Evolutionary conservation across 2,113 vertebrate genomes (phyloP).

Genomic region (Gallinago undulata): DNA sequence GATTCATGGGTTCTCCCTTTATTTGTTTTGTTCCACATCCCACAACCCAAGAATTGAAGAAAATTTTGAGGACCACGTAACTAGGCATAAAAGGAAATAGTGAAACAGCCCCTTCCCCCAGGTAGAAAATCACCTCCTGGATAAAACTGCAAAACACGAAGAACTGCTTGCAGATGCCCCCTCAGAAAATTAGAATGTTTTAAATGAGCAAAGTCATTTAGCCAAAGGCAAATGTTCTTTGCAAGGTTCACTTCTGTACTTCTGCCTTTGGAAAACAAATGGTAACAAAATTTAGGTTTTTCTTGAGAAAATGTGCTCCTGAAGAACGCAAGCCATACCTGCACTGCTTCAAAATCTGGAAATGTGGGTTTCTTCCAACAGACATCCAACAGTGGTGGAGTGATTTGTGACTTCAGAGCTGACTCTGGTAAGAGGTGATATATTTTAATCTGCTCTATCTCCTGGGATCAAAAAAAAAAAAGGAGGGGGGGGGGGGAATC

Average conservation of each 20-base stretch:
- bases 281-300: background rate
- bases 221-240: background rate
- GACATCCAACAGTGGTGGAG: background rate
- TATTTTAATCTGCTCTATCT: background rate
- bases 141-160: background rate
- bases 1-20: background rate
- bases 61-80: background rate
- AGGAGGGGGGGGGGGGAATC: too few species aligned
- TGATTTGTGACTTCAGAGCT: background rate
- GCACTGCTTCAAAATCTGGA: background rate
- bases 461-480: background rate
- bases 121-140: background rate
- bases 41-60: background rate
- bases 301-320: background rate
- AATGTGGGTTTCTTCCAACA: background rate
- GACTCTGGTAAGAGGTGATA: background rate
- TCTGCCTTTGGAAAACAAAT: background rate
- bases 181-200: background rate
- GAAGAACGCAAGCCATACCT: background rate
- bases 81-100: background rate
- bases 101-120: background rate
- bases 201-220: background rate
- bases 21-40: accelerated
- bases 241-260: background rate
- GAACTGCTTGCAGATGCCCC: background rate